Conservation (phyloP, 2,888 invertebrate species). For the Busseola fusca region DNA sequence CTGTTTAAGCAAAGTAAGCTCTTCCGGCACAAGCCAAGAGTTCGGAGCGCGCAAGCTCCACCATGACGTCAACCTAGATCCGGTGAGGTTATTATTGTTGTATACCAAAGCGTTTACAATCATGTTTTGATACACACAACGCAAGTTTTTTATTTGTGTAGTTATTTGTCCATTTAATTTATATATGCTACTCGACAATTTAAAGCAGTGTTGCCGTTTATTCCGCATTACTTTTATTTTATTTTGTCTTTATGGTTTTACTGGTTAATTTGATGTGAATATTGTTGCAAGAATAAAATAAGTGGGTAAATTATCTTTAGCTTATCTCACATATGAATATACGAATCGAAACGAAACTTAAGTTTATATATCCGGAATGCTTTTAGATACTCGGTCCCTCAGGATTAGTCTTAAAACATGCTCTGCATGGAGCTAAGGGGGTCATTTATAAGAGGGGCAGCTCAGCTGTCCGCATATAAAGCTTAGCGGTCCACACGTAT, state of each 20-base stretch:
- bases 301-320: background rate
- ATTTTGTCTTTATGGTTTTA: background rate
- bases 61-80: too few species aligned
- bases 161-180: background rate
- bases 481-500: constrained; percentile 35
- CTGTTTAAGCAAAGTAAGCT: too few species aligned
- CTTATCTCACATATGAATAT: background rate
- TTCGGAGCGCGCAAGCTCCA: too few species aligned
- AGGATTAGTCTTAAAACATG: constrained; percentile 28
- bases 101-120: too few species aligned
- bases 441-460: constrained; percentile 41
- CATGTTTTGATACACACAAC: too few species aligned
- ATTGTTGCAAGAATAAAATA: background rate
- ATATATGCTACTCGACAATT: background rate
- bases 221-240: background rate
- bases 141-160: background rate
- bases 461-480: constrained; percentile 47
- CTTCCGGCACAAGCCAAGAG: too few species aligned
- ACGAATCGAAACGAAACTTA: background rate
- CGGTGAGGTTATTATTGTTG: too few species aligned
- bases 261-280: background rate
- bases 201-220: background rate
- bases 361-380: constrained; percentile 6
- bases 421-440: constrained; percentile 20
- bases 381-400: constrained; percentile 25